Conservation (phyloP, 1,140 invertebrate genomes). For the Bathynomus jamesi region DNA sequence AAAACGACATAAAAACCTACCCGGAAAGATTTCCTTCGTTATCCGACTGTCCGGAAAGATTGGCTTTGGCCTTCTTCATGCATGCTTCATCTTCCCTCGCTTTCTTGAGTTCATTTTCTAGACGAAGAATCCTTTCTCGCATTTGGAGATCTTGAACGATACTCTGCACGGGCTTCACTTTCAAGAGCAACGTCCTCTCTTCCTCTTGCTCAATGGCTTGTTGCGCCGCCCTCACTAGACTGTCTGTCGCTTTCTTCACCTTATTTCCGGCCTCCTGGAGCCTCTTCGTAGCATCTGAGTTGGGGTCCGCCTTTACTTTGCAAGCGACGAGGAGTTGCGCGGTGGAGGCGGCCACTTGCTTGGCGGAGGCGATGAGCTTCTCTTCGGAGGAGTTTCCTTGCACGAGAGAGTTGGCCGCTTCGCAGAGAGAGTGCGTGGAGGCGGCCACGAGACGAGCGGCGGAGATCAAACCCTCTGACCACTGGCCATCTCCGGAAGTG, state of each 20-base stretch:
- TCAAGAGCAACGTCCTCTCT: slow-evolving; percentile 78
- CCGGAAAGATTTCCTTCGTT: slow-evolving; percentile 38
- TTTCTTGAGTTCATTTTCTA: slow-evolving; percentile 85
- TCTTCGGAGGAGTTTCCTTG: slow-evolving; percentile 92
- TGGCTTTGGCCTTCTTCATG: slow-evolving; percentile 54
- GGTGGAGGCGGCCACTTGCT: slow-evolving; percentile 92
- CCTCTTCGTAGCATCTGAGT: slow-evolving; percentile 76
- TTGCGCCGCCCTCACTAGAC: slow-evolving; percentile 86
- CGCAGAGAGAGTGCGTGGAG: slow-evolving; percentile 92
- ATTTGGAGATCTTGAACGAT: slow-evolving; percentile 89
- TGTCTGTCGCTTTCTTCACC: slow-evolving; percentile 95
- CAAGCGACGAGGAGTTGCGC: slow-evolving; percentile 95
- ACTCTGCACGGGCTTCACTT: slow-evolving; percentile 83
- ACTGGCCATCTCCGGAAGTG: slow-evolving; percentile 50
- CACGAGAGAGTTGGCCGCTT: slow-evolving; percentile 92
- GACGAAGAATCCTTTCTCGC: slow-evolving; percentile 73
- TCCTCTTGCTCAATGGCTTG: slow-evolving; percentile 83
- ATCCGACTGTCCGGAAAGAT: slow-evolving; percentile 35
- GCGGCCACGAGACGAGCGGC: slow-evolving; percentile 92
- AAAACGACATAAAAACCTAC: slow-evolving; percentile 32
- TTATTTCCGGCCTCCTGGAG: slow-evolving; percentile 83
- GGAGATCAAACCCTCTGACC: slow-evolving; percentile 96
- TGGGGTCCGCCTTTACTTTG: slow-evolving; percentile 95
- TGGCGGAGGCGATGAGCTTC: slow-evolving; percentile 90
- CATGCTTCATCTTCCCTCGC: slow-evolving; percentile 72